Percentiles rank a stretch among this genome's conserved stretches.
Conservation (phyloP, 35 echinoderm and acorn worm genomes). For the Heliocidaris erythrogramma region DNA sequence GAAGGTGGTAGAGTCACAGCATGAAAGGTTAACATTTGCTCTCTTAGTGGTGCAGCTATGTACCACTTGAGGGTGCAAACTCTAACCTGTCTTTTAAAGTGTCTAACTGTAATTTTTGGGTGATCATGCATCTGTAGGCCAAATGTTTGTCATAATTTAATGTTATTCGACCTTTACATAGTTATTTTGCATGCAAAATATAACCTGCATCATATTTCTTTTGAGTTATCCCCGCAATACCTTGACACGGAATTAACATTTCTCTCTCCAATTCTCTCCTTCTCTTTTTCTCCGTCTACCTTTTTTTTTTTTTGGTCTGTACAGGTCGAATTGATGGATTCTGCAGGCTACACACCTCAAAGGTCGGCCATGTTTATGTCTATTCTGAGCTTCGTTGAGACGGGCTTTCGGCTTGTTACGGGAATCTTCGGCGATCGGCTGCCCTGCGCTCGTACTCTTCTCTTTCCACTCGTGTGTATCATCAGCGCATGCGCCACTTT, state of each 20-base stretch:
- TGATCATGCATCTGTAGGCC: too few species aligned
- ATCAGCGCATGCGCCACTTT: conserved; percentile 22
- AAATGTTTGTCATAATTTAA: too few species aligned
- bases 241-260: background rate
- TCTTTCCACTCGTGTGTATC: conserved; percentile 12
- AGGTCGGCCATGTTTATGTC: conserved; percentile 40
- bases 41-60: too few species aligned
- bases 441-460: conserved; percentile 25
- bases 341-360: background rate
- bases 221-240: background rate
- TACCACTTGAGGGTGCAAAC: too few species aligned
- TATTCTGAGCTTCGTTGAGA: conserved; percentile 42
- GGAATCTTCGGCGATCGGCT: conserved; percentile 29
- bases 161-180: too few species aligned
- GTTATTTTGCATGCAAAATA: too few species aligned
- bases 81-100: too few species aligned
- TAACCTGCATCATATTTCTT: background rate
- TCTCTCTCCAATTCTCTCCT: background rate
- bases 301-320: background rate
- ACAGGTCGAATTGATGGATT: conserved; percentile 25
- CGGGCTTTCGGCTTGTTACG: conserved; percentile 31
- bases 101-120: too few species aligned
- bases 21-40: too few species aligned
- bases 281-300: background rate
- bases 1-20: too few species aligned